These are phyloP conservation scores for Drosophila anceps DNA, from an alignment of 2,888 invertebrate species.

Conservation along the genomic window DNA sequence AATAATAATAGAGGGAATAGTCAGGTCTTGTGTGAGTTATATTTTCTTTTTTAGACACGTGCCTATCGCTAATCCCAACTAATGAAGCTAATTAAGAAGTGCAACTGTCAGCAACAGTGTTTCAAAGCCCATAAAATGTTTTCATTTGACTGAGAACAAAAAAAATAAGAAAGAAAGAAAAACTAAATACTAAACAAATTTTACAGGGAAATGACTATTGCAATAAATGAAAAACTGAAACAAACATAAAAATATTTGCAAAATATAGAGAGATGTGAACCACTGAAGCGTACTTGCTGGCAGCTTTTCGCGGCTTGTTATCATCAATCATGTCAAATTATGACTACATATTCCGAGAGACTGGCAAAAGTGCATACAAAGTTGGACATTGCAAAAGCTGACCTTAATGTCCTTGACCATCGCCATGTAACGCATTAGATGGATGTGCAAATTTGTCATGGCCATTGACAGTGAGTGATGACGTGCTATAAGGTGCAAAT, in stretches of 20 bases:
- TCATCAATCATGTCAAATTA: conserved; percentile 60
- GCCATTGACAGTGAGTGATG: conserved; percentile 48
- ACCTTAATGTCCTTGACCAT: conserved; percentile 57
- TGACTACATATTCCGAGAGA: conserved; percentile 21
- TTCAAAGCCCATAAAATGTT: conserved; percentile 5
- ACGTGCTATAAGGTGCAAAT: conserved; percentile 25
- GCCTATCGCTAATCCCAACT: conserved; percentile 7
- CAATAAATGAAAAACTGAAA: conserved; percentile 1
- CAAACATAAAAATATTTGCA: not conserved
- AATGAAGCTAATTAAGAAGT: conserved; percentile 14
- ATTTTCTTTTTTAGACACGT: not conserved
- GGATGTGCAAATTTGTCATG: conserved; percentile 40
- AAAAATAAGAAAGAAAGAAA: not conserved
- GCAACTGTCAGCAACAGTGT: conserved; percentile 27
- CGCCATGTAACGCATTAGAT: conserved; percentile 7
- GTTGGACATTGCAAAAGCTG: conserved; percentile 20
- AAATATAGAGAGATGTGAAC: not conserved
- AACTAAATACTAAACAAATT: not conserved
- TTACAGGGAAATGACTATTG: conserved; percentile 7
- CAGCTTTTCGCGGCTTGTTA: conserved; percentile 36
- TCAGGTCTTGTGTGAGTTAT: not conserved
- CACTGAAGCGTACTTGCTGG: conserved; percentile 8
- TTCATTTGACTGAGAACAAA: not conserved
- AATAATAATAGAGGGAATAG: not conserved
- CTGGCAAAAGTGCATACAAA: conserved; percentile 47